A percentile compares a stretch with the other conserved stretches of the same genome.
Conservation (phyloP, 2,113 vertebrate species). For the Beaufortia kweichowensis region DNA sequence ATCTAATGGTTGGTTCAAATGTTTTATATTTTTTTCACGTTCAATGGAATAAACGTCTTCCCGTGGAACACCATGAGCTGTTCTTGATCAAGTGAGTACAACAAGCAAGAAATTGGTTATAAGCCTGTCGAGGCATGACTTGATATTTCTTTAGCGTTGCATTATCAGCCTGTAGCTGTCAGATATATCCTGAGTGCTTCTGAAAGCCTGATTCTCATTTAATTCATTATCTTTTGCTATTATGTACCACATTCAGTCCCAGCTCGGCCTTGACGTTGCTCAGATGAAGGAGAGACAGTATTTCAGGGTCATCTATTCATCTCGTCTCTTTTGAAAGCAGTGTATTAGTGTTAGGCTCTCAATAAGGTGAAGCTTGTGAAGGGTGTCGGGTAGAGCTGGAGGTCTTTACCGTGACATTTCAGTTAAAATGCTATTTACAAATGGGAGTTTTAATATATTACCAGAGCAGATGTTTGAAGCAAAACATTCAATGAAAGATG, state of each 20-base stretch:
- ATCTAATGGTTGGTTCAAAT: no score
- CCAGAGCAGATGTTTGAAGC: no score
- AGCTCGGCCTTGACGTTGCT: background rate
- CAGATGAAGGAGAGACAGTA: background rate
- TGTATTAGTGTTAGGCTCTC: background rate
- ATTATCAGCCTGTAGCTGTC: background rate
- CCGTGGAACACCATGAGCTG: background rate
- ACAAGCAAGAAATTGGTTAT: background rate
- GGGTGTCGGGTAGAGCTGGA: no score
- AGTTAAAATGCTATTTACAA: no score
- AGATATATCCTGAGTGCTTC: conserved; percentile 18
- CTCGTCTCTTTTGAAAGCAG: background rate
- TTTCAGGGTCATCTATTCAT: conserved; percentile 19
- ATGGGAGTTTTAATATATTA: no score
- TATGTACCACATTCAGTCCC: background rate
- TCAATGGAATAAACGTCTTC: background rate
- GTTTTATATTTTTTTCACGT: background rate
- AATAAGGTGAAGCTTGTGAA: background rate
- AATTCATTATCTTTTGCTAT: conserved; percentile 43
- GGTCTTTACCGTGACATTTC: background rate
- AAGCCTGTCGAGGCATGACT: background rate
- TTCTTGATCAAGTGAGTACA: background rate
- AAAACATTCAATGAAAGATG: no score
- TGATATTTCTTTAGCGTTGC: background rate
- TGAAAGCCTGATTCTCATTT: conserved; percentile 21